Base-by-base conservation (phyloP, 2,888 invertebrate species). In the Carabus problematicus region DNA sequence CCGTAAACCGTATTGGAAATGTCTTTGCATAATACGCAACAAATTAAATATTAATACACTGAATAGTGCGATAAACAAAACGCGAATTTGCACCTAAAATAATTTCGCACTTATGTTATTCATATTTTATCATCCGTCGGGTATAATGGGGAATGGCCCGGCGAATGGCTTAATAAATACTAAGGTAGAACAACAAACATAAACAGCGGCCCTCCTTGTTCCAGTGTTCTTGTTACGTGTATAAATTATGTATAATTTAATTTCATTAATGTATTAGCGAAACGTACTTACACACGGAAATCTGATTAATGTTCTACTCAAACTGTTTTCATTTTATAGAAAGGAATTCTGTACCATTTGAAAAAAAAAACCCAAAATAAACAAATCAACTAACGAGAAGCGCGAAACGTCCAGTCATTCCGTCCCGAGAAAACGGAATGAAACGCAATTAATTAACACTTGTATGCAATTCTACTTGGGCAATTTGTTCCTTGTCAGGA, bases 381-480 rank as follows among this genome's bases (percentile, higher is more conserved):
- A n/a, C 56, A 56, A 40, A 40, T 39, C 29, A 52, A 12, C 52
- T 18, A 14, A 52, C 52, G 19, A 19, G 9, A 11, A 52, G 56
- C 19, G 29, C 11, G 12, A 56, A 56, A 40, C 56, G 40, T 14
- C 52, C 29, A 56, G 18, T 56, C 56, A 56, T 56, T 14, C 29
- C 11, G 29, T 29, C 18, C 14, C 12, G 40, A 18, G 29, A 56
- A 56, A 56, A 52, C 52, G 52, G 19, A 52, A 56, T 56, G 29
- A 40, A 45, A 56, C 39, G 40, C 29, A 56, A 56, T 56, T 56
- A 56, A 56, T 56, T 56, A 56, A 56, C 56, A 56, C 56, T 56
- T 56, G 56, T 56, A 56, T 56, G 29, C 29, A 56, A 56, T 56
- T 40, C 40, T 39, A 14, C 56, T 56, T 14, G 56, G 19, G 29